Evolutionary conservation across 2,888 invertebrate species (phyloP), one percentile per base, ranked within the genome.

Genomic region (Athalia circularis): DNA sequence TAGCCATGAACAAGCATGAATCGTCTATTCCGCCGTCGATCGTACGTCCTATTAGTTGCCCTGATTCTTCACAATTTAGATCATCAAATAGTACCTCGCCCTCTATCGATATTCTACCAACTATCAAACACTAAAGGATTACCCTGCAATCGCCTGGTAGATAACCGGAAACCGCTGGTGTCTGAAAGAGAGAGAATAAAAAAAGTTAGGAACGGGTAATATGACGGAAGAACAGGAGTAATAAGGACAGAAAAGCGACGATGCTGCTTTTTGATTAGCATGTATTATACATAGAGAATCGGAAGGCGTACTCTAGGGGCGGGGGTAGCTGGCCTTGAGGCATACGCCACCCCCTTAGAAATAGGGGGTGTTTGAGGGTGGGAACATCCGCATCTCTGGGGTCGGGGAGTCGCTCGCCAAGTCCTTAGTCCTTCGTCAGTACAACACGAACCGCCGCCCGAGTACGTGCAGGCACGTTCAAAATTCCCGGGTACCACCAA

Each of bases 361-460:
- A 29, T 77, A 47, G 6, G 70, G 68, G 47, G 15, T 64, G 77
- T 61, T 29, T 54, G 79, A 47, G 65, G 67, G 80, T 79, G 79
- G 79, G 70, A 84, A 83, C 82, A 84, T 78, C 78, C 74, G 74
- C 78, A 72, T 72, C 77, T 77, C 80, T 80, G 79, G 80, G 80
- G 81, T 57, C 74, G 80, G 50, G 80, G 52, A 80, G 79, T 52
- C 79, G 79, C 65, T 57, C 61, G 78, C 29, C 29, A 29, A 80
- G 80, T 76, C 48, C 61, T 87, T 86, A 83, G 75, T 75, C 75
- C 75, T 91, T 92, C 29, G 29, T 29, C 91, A 91, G 77, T 91
- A 91, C 80, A 90, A 91, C 82, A 89, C 91, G 75, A 89, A 90
- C 87, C 92, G 92, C 85, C 92, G 91, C 92, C 90, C 9, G 29